A percentile compares a stretch with the other conserved stretches of the same genome.
These are phyloP conservation scores for Pseudomyrmex gracilis DNA, from an alignment of 1,140 invertebrate genomes.

Conservation along the genomic window DNA sequence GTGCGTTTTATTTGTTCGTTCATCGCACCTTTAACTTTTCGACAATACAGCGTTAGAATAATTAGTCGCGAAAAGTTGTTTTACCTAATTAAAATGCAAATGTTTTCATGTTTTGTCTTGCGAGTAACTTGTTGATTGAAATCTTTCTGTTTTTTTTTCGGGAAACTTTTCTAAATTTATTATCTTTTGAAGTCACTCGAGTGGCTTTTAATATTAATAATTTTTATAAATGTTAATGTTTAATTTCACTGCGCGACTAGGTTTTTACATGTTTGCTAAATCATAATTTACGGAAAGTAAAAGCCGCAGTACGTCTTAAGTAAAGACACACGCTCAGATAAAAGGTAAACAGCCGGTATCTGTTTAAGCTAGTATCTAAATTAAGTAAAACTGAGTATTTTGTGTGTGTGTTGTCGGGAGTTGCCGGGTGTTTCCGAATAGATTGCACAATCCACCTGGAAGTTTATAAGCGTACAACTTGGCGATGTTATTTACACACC, in stretches of 20 bases:
- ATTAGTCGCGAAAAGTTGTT: neutral
- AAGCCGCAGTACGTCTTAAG: constrained; percentile 24
- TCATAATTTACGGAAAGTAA: constrained; percentile 7
- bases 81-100: no score
- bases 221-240: constrained; percentile 41
- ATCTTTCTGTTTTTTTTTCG: no score
- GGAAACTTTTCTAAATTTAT: no score
- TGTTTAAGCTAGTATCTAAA: constrained; percentile 18
- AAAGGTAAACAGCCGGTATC: neutral
- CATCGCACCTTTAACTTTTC: neutral
- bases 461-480: constrained; percentile 18
- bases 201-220: no score
- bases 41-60: constrained; percentile 3
- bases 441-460: constrained; percentile 1
- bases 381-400: constrained; percentile 8
- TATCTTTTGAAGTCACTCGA: no score
- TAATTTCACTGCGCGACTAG: neutral
- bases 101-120: no score
- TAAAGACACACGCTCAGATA: constrained; percentile 16
- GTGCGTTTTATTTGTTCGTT: neutral
- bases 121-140: no score
- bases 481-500: constrained; percentile 6
- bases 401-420: neutral
- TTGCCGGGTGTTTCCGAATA: constrained; percentile 19
- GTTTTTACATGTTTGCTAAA: constrained; percentile 56